Percentiles rank a stretch among this genome's conserved stretches.
Conservation (phyloP, 2,888 invertebrate genomes). For the Alloplasta piceator region DNA sequence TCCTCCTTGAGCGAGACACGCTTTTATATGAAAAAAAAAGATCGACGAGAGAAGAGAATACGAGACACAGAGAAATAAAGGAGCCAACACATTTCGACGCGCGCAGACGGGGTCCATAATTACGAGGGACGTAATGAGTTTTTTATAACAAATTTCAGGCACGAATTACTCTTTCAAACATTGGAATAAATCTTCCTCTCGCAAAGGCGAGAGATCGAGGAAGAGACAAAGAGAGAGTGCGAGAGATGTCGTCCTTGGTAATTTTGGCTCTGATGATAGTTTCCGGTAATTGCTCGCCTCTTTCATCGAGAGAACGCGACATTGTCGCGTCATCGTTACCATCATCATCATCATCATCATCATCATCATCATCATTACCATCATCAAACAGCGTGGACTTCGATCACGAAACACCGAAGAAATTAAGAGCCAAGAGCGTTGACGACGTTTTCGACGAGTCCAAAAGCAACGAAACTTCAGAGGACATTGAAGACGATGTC, state of each 20-base stretch:
- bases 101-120: not conserved
- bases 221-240: slow-evolving; percentile 16
- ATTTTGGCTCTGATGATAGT: slow-evolving; percentile 47
- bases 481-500: slow-evolving; percentile 29
- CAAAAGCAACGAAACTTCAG: not conserved
- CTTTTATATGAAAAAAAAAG: not conserved
- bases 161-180: not conserved
- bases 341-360: not conserved
- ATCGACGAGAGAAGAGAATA: not conserved
- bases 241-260: slow-evolving; percentile 45
- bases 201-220: no score
- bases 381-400: slow-evolving; percentile 53
- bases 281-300: slow-evolving; percentile 34
- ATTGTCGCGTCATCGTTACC: not conserved
- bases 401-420: slow-evolving; percentile 24
- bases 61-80: not conserved
- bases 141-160: slow-evolving; percentile 13
- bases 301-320: slow-evolving; percentile 16
- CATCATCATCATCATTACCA: not conserved
- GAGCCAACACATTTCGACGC: not conserved
- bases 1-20: not conserved
- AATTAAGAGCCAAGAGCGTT: slow-evolving; percentile 21
- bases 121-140: slow-evolving; percentile 3
- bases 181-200: no score
- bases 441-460: slow-evolving; percentile 31